phyloP scores from a whole-genome alignment of 2,888 invertebrate genomes.

The Rutpela maculata region DNA sequence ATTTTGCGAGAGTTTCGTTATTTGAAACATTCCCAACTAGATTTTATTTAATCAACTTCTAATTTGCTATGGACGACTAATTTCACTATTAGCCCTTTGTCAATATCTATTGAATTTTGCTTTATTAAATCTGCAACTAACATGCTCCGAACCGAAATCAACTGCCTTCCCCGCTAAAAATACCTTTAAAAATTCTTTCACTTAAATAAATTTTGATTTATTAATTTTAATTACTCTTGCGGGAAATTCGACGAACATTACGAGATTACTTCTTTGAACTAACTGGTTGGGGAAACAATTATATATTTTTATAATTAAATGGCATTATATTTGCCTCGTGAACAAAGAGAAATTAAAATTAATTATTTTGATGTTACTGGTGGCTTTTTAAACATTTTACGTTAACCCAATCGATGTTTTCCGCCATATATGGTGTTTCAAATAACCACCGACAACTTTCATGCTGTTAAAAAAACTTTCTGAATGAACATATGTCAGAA shows the following conservation, averaged over 20 bases:
- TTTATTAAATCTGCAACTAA: slow-evolving; percentile 4
- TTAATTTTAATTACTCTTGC: not conserved
- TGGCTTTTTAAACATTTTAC: not conserved
- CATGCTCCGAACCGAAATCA: not conserved
- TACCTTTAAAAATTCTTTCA: not conserved
- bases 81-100: not conserved
- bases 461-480: no score
- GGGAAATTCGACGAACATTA: not conserved
- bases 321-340: not conserved
- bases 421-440: no score
- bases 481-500: no score
- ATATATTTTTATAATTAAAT: not conserved
- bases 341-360: no score
- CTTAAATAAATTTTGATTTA: not conserved
- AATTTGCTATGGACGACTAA: not conserved
- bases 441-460: no score
- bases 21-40: not conserved
- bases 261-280: not conserved
- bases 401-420: not conserved
- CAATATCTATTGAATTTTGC: no score
- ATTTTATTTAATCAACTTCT: not conserved
- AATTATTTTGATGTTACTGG: not conserved
- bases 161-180: not conserved
- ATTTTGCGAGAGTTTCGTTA: not conserved
- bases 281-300: not conserved